Percentiles rank a stretch among this genome's conserved stretches.
These are phyloP conservation scores for Sphaerophoria taeniata DNA, from an alignment of 2,888 invertebrate genomes.

Conservation along the genomic window DNA sequence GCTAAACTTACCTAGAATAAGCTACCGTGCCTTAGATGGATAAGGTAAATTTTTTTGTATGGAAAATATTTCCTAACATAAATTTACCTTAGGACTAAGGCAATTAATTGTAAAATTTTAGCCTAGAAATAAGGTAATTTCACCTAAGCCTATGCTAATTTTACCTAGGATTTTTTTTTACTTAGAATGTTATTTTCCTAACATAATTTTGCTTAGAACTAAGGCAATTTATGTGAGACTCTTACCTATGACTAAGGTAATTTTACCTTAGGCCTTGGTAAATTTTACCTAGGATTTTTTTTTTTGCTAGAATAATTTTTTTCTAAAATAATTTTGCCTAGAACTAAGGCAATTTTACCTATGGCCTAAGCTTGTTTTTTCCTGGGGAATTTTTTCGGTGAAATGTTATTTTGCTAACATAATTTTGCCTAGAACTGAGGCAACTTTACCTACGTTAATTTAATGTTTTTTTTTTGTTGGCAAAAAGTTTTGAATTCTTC, in stretches of 20 bases:
- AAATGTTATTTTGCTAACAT: background rate
- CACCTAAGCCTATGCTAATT: slow-evolving; percentile 4
- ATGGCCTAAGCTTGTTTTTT: background rate
- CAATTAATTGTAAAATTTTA: slow-evolving; percentile 19
- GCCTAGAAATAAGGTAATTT: slow-evolving; percentile 15
- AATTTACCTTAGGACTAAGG: slow-evolving; percentile 20
- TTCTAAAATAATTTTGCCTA: background rate
- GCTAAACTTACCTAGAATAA: slow-evolving; percentile 17
- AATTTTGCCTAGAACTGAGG: background rate
- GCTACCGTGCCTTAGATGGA: slow-evolving; percentile 5
- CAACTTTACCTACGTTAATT: background rate
- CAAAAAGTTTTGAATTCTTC: slow-evolving; percentile 16
- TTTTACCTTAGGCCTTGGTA: background rate
- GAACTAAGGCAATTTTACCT: background rate
- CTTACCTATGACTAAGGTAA: slow-evolving; percentile 23
- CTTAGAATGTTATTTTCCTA: slow-evolving; percentile 11
- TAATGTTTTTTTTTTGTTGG: background rate
- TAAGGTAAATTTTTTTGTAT: slow-evolving; percentile 20
- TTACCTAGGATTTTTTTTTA: slow-evolving; percentile 1
- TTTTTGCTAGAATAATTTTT: background rate
- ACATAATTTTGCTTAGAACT: slow-evolving; percentile 16
- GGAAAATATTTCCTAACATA: background rate
- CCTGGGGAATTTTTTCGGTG: background rate
- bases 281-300: background rate
- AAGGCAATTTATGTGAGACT: slow-evolving; percentile 23